Base-by-base conservation (phyloP, 2,797 vertebrate species). In the Mastacembelus armatus region DNA sequence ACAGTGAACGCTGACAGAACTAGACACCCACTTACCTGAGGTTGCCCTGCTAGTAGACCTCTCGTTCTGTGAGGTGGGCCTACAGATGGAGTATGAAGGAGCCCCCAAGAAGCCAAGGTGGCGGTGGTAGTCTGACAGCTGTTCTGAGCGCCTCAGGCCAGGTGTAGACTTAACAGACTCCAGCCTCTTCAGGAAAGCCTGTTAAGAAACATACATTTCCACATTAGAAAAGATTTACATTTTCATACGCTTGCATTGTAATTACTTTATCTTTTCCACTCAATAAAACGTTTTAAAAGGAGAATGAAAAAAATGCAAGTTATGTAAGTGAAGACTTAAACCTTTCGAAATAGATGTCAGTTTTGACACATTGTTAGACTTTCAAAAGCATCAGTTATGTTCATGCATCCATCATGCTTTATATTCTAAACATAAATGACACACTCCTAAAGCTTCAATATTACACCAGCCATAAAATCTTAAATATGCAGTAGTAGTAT, bases 131-230 rank as follows among this genome's bases (percentile, higher is more conserved):
- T 98, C 95, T 67, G 92, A 78, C 61, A 98, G 73, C n/a, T 97
- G 98, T 15, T 97, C 95, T 2, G 94, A 88, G 19, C 96, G 93
- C 29, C 80, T 95, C 88, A 99, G 91, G 24, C 95, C 95, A 50
- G 91, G 86, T 11, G 96, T 95, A n/a, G 97, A 92, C 64, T 98
- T 97, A 71, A 95, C 95, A 0, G 95, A 90, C 88, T 98, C 95
- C 77, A 99, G 87, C 66, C 93, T 95, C 85, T 96, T 98, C 71
- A 98, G 85, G 32, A 98, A 93, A 71, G 95, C 95, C 97, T 99
- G 78, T 22, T n/a, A 56, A 49, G 5, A 74, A 83, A 51, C 7
- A 43, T 7, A 55, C 3, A 26, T 12, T 36, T 40, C 3, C 21
- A 14, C 15, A 3, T 6, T 43, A 42, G 4, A 21, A 18, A 38